Evolutionary conservation across 2,797 vertebrate genomes (phyloP).

Genomic region (Nothura maculosa): DNA sequence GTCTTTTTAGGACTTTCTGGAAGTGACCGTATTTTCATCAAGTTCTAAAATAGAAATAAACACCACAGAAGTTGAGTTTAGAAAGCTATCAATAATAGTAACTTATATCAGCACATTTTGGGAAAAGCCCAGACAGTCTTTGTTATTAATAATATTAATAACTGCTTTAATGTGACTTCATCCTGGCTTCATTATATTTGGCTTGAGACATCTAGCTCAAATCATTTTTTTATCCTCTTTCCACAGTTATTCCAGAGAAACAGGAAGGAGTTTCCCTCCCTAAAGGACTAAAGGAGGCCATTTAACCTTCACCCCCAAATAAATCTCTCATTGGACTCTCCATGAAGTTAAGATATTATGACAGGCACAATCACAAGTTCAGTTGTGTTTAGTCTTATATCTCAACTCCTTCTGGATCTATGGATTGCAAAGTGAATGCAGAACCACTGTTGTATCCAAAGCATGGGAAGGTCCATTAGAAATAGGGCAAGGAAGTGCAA

Average conservation of each 20-base stretch:
- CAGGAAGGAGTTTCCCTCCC: background rate
- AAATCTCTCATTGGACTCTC: background rate
- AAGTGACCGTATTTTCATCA: background rate
- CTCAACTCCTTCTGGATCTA: background rate
- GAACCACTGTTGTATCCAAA: background rate
- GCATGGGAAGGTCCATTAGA: rapidly evolving
- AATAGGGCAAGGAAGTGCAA: background rate
- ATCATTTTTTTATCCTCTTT: background rate
- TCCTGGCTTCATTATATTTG: background rate
- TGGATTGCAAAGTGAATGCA: background rate
- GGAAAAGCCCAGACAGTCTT: background rate
- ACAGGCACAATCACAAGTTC: background rate
- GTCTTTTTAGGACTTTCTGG: background rate
- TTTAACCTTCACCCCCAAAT: background rate
- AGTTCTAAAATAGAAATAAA: background rate
- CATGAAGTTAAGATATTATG: background rate
- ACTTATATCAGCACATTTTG: background rate
- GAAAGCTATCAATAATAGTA: background rate
- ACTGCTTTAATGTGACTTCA: background rate
- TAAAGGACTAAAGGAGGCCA: background rate
- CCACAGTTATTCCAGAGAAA: background rate
- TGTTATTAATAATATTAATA: background rate
- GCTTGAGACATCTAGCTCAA: background rate
- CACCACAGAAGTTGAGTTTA: background rate
- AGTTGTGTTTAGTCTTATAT: background rate